phyloP scores from a whole-genome alignment of 2,113 vertebrate species.

The Osmerus eperlanus region DNA sequence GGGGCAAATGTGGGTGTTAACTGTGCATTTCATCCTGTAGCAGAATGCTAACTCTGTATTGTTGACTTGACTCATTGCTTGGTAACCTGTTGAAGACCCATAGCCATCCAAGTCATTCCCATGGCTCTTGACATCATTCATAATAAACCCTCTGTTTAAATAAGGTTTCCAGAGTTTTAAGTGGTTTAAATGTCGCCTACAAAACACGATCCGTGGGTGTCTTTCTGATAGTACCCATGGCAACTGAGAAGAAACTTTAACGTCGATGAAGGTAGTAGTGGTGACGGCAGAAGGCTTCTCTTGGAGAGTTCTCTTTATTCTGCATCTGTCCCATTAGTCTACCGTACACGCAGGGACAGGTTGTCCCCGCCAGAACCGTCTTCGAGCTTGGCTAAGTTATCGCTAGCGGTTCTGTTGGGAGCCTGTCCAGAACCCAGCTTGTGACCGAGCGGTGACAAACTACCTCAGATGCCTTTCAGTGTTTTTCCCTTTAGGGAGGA shows the following conservation, averaged over 20 bases:
- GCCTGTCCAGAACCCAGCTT: conserved; percentile 13
- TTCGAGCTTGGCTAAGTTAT: not conserved
- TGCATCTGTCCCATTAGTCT: conserved; percentile 9
- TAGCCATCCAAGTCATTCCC: not conserved
- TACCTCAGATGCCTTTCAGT: conserved; percentile 23
- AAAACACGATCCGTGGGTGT: no score
- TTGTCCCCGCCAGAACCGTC: conserved; percentile 2
- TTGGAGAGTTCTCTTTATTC: not conserved
- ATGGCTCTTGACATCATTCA: not conserved
- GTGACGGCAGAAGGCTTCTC: not conserved
- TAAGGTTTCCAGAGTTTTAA: not conserved
- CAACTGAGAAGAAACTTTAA: no score
- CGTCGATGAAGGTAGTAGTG: no score
- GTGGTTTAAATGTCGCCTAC: not conserved
- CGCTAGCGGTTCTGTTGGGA: conserved; percentile 9
- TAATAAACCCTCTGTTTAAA: not conserved
- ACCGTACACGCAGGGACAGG: not conserved
- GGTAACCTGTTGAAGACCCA: not conserved
- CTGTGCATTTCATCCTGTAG: not conserved
- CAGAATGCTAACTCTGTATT: not conserved
- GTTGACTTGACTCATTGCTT: not conserved
- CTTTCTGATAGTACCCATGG: no score
- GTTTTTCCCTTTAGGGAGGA: conserved; percentile 11
- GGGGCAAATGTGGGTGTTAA: not conserved
- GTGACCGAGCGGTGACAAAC: conserved; percentile 21